Evolutionary conservation across 2,113 vertebrate species (phyloP).

Genomic region (Guaruba guarouba): DNA sequence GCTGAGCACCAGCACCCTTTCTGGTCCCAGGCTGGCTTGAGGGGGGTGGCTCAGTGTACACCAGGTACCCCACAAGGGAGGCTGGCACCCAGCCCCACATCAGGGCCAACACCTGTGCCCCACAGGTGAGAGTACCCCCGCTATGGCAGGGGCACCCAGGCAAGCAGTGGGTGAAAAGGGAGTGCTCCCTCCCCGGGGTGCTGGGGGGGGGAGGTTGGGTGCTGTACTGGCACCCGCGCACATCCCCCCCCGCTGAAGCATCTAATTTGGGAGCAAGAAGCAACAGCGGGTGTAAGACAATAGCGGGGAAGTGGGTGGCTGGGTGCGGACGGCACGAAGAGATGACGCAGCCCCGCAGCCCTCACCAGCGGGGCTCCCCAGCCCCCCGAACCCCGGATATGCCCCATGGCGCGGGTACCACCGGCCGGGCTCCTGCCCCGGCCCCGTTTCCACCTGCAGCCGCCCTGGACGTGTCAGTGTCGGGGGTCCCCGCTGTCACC

Average conservation of each 20-base stretch:
- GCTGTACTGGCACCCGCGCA: neutral
- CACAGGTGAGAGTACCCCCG: neutral
- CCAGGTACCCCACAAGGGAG: neutral
- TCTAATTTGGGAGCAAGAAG: slow-evolving; percentile 50
- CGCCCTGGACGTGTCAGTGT: neutral
- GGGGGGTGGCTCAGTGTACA: rapidly evolving
- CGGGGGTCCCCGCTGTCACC: neutral
- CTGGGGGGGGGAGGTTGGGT: neutral
- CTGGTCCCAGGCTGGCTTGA: neutral
- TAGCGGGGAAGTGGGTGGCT: slow-evolving; percentile 54
- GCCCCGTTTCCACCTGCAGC: neutral
- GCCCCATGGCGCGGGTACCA: neutral
- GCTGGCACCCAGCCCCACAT: neutral
- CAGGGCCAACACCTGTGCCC: neutral
- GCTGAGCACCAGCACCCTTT: neutral
- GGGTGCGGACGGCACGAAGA: slow-evolving; percentile 24
- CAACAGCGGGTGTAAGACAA: slow-evolving; percentile 55
- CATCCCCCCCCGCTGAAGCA: neutral
- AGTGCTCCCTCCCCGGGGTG: neutral
- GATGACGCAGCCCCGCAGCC: slow-evolving; percentile 46
- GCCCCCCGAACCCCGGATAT: neutral
- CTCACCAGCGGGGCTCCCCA: neutral
- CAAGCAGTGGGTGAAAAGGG: neutral
- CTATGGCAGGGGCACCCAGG: neutral
- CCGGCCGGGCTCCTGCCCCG: neutral